Base-by-base conservation (phyloP, 2,888 invertebrate species). In the Coelopa pilipes region DNA sequence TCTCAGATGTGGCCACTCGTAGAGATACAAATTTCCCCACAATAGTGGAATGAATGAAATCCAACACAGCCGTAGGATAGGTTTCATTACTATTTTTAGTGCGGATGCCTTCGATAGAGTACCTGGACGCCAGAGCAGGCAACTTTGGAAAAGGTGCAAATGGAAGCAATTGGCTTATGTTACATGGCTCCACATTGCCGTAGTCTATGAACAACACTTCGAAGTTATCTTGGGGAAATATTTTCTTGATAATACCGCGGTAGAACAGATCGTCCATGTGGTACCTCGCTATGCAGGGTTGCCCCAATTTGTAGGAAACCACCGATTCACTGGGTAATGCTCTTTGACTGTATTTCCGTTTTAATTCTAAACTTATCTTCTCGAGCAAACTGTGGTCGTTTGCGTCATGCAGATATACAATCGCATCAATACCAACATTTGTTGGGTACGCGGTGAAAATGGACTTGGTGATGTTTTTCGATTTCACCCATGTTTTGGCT, bases 191-290 rank as follows among this genome's bases (percentile, higher is more conserved):
- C 57, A 90, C 88, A 82, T 95, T 96, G 0, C 96, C 96, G 82
- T 93, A 96, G 87, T 96, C 96, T 1, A 96, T 90, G 86, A 94
- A 95, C 70, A 90, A 88, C 0, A 95, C 91, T 1, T 72, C 89
- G 76, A 76, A 92, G 87, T 70, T 82, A 78, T 74, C 10, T 0
- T 68, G n/a, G 4, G 68, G 47, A 24, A 73, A 13, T 9, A 62
- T 4, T 93, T 88, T 82, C 94, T 94, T 5, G 92, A 89, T 76
- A 93, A 92, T 1, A 92, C 93, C 93, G 74, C 96, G 89, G 85
- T 95, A 95, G 89, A 93, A 93, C 17, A 88, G 87, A 12, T 90
- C 89, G 81, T 94, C 92, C 17, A 89, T 77, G 79, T 90, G 91
- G 85, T 90, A 95, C 74, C 89, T 88, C 0, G 92, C 94, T 92